Evolutionary conservation across 1,140 invertebrate genomes (phyloP).

Genomic region (Hyles euphorbiae): DNA sequence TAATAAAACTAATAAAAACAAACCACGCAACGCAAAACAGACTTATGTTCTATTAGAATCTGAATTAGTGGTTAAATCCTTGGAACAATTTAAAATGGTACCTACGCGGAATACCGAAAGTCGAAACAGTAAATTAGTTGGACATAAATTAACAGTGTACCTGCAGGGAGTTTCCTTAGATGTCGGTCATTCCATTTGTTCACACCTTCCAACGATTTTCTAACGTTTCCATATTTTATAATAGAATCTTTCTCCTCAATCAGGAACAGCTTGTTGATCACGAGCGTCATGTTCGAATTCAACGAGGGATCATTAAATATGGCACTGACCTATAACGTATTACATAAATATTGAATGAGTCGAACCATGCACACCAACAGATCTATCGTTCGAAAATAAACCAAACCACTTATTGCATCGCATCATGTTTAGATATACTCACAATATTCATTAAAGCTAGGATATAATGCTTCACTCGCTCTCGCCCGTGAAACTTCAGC

Average conservation of each 20-base stretch:
- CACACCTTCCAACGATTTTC: conserved; percentile 83
- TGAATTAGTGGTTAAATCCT: too few relatives aligned
- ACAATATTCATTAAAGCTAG: conserved; percentile 87
- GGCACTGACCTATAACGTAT: conserved; percentile 79
- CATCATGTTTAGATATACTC: conserved; percentile 50
- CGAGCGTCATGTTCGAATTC: conserved; percentile 80
- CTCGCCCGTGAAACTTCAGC: conserved; percentile 81
- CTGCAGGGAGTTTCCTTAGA: conserved; percentile 67
- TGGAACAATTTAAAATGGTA: too few relatives aligned
- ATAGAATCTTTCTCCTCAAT: conserved; percentile 79
- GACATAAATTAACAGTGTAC: conserved; percentile 27
- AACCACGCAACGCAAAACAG: conserved; percentile 8
- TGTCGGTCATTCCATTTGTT: conserved; percentile 84
- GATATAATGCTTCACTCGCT: conserved; percentile 82
- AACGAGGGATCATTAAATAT: conserved; percentile 84
- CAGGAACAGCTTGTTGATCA: conserved; percentile 79
- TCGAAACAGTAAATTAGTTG: not conserved
- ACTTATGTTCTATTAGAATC: too few relatives aligned
- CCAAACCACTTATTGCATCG: conserved; percentile 18
- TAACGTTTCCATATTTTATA: conserved; percentile 80
- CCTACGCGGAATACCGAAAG: too few relatives aligned
- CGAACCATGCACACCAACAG: conserved; percentile 29
- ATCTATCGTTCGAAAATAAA: conserved; percentile 29
- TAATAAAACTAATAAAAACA: conserved; percentile 20
- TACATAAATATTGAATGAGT: conserved; percentile 51